Evolutionary conservation across 2,797 vertebrate genomes (phyloP).

Genomic region (Danio albolineatus): DNA sequence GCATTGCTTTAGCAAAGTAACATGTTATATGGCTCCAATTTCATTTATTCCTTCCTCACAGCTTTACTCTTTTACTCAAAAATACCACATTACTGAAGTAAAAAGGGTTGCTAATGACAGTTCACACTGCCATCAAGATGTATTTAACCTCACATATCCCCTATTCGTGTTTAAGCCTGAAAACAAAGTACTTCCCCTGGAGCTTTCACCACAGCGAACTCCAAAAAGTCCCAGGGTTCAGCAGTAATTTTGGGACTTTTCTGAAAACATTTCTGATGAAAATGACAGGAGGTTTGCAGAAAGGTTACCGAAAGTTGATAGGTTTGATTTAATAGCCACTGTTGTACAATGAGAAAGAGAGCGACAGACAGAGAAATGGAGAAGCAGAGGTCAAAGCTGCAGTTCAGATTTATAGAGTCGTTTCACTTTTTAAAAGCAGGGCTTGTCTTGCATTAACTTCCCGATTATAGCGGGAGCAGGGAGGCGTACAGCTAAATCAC

Average conservation of each 20-base stretch:
- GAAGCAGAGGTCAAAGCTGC: conserved; percentile 67
- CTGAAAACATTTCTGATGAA: conserved; percentile 18
- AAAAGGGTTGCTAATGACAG: not conserved
- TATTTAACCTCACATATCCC: not conserved
- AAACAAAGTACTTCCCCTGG: not conserved
- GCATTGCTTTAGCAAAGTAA: not conserved
- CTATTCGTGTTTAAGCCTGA: not conserved
- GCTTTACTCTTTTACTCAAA: not conserved
- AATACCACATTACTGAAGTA: not conserved
- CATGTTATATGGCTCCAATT: not conserved
- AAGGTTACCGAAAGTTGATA: conserved; percentile 54
- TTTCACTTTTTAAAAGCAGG: conserved; percentile 78
- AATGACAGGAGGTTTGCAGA: conserved; percentile 10
- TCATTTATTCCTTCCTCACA: not conserved
- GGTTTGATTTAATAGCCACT: conserved; percentile 65
- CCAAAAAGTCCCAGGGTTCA: not conserved
- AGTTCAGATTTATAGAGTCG: conserved; percentile 71
- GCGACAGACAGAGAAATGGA: conserved; percentile 54
- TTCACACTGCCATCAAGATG: not conserved
- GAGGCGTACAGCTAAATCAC: conserved; percentile 74
- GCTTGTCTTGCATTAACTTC: conserved; percentile 75
- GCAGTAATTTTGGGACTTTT: not conserved
- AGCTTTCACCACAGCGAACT: not conserved
- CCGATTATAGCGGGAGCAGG: conserved; percentile 71
- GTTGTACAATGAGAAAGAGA: conserved; percentile 47